Evolutionary conservation across 2,113 vertebrate genomes (phyloP), one percentile per base, ranked within the genome.

Genomic region (Xyliphius kryptos): DNA sequence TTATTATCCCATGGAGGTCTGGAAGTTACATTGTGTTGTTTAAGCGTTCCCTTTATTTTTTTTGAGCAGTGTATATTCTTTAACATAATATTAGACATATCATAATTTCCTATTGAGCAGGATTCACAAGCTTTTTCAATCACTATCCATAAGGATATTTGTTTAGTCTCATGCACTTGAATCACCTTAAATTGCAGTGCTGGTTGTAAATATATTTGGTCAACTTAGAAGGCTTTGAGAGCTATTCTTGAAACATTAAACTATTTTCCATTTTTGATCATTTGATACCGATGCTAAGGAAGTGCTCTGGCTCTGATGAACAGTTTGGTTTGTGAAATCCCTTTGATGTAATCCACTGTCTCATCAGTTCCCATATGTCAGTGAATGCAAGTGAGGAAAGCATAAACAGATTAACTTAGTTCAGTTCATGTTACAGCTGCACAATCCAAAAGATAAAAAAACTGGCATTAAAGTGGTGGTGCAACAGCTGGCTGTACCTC

Each of bases 351-450:
- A 51, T 60, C 61, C 51, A 54, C 40, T 54, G 54, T 66, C 63
- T 46, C 63, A 64, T 71, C 53, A 66, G 47, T 41, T 64, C 22
- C 66, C 62, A 67, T 63, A 69, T 70, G 56, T 47, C 62, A 56
- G 52, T 54, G 50, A 65, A 63, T n/a, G 21, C 16, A n/a, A 48
- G 60, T 57, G 50, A 64, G 59, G 56, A 41, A 67, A 56, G 55
- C 21, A 63, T 70, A 75, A 70, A 70, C 70, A 72, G 43, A 44
- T 63, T 64, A 72, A 72, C 67, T 58, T 72, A 64, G 48, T 56
- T 64, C 55, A 63, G 69, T 66, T 69, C 61, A 59, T 55, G 48
- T 56, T 69, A 69, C 70, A 75, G 63, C 73, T 75, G 69, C 21
- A 19, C 51, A 60, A 61, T 66, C 32, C 47, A 66, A 61, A 73